Evolutionary conservation across 2,888 invertebrate species (phyloP).

Genomic region (Caradrina kadenii): DNA sequence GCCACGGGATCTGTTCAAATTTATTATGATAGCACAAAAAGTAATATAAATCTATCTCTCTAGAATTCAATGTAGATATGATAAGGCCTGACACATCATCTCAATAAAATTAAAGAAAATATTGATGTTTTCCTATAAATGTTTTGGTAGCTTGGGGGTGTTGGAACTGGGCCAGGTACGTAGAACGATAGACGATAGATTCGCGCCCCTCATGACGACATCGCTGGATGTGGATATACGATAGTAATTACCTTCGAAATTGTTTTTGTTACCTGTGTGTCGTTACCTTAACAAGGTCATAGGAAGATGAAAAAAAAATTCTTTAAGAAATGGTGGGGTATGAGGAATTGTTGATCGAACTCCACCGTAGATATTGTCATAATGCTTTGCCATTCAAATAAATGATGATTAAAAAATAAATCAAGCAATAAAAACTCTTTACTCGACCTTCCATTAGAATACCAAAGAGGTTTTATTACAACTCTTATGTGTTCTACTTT

Average conservation of each 20-base stretch:
- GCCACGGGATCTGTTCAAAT: slow-evolving; percentile 82
- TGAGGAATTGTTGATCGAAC: neutral
- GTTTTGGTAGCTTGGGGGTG: slow-evolving; percentile 1
- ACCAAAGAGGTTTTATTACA: slow-evolving; percentile 25
- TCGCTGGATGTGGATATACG: slow-evolving; percentile 1
- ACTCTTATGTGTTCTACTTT: slow-evolving; percentile 41
- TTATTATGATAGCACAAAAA: slow-evolving; percentile 80
- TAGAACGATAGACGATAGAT: neutral
- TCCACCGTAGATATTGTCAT: too few relatives aligned
- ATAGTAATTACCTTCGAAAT: neutral
- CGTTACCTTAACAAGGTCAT: neutral
- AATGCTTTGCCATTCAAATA: too few relatives aligned
- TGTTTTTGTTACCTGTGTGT: neutral
- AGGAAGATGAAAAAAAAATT: neutral
- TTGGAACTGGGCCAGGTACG: slow-evolving; percentile 23
- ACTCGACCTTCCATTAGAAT: neutral
- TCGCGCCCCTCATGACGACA: slow-evolving; percentile 10
- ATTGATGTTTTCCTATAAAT: neutral
- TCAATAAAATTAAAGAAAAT: neutral
- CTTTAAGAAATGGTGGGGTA: neutral
- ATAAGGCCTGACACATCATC: neutral
- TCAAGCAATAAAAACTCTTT: slow-evolving; percentile 1
- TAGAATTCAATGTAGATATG: too few relatives aligned
- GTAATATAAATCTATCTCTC: slow-evolving; percentile 72
- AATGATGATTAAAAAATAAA: neutral